Percentiles rank a stretch among this genome's conserved stretches.
These are phyloP conservation scores for Elachura formosa DNA, from an alignment of 2,113 vertebrate genomes.

Conservation along the genomic window DNA sequence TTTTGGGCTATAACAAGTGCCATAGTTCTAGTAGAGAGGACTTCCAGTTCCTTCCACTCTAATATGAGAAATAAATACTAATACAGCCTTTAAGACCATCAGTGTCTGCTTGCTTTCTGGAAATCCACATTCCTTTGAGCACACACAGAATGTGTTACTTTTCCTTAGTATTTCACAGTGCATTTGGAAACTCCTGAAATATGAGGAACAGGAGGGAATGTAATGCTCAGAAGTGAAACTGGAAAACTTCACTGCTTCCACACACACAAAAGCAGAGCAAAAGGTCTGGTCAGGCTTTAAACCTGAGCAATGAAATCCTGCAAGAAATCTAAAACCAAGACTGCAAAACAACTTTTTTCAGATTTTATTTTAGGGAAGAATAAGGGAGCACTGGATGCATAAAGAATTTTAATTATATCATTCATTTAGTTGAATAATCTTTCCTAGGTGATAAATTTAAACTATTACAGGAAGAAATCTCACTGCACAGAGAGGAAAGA, in stretches of 20 bases:
- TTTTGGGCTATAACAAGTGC: background rate
- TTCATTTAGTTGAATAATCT: background rate
- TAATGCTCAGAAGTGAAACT: background rate
- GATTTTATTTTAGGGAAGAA: background rate
- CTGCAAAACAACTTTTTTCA: background rate
- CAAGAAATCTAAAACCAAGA: background rate
- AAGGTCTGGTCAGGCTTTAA: background rate
- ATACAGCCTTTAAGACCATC: background rate
- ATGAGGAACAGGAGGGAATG: background rate
- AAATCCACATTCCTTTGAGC: background rate
- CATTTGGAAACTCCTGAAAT: background rate
- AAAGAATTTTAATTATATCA: background rate
- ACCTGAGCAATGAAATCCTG: background rate
- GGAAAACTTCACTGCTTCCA: background rate
- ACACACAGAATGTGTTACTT: background rate
- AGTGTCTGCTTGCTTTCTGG: background rate
- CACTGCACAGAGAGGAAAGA: background rate
- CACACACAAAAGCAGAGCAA: background rate
- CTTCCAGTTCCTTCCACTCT: background rate
- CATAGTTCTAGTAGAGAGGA: background rate
- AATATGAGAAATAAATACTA: background rate
- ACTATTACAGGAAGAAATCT: background rate
- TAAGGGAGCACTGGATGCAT: background rate
- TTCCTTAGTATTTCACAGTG: background rate
- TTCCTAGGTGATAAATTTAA: background rate